Base-by-base conservation (phyloP, 2,888 invertebrate species). In the Dryadula phaetusa region DNA sequence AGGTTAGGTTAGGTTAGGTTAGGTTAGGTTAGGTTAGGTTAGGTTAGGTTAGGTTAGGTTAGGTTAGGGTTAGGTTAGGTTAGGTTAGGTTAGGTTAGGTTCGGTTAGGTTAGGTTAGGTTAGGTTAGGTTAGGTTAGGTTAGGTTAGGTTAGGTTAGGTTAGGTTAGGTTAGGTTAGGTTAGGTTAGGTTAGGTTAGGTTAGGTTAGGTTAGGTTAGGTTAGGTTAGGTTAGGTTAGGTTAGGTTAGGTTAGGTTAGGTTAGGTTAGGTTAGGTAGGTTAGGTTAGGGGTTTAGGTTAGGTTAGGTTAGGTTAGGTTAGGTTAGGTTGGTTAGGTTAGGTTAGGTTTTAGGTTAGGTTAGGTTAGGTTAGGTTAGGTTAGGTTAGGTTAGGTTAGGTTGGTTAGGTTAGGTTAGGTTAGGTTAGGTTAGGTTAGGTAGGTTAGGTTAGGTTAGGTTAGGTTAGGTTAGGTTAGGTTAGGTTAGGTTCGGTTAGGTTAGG, bases 1-100 rank as follows among this genome's bases (percentile, higher is more conserved):
- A 72, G 72, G 72, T 72, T 72, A 73, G 74, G 74, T 74, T 74
- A 74, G 74, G 75, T 73, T 75, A 74, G 75, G 75, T 74, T 74
- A 74, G 75, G 73, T 74, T 75, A 72, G 75, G 74, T 75, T 73
- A 72, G 71, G 73, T 66, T 75, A 72, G 73, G 72, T 72, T 75
- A 72, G 73, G 73, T 74, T 75, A 70, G 72, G 74, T 72, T 75
- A 73, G 75, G 73, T 74, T 66, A 66, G 66, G 70, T 70, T 70
- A 70, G 66, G 64, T 64, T 70, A 70, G 68, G 56, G 64, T 65
- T 64, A 64, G 64, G 64, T 65, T 61, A 65, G 71, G 67, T 74
- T 71, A 71, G 71, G 72, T 74, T 70, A 70, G 74, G 72, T 74
- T n/a, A 71, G 74, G 71, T 71, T 71, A 70, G 70, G 70, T 70